Evolutionary conservation across 2,113 vertebrate species (phyloP).

Genomic region (Haliaeetus leucogaster): DNA sequence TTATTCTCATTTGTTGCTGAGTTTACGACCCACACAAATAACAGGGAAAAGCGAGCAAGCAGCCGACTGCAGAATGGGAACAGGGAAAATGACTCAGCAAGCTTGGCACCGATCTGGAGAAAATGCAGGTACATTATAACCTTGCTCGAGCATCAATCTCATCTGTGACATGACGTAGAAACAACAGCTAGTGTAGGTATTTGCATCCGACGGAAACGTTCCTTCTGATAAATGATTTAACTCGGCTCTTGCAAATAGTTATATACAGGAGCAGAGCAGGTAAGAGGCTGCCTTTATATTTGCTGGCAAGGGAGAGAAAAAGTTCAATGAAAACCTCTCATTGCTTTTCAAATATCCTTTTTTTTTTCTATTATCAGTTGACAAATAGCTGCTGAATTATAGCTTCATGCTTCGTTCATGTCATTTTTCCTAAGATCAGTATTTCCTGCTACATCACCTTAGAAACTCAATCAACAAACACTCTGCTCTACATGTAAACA

Average conservation of each 20-base stretch:
- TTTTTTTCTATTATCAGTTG: background rate
- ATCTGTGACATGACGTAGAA: background rate
- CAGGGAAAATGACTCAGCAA: constrained; percentile 66
- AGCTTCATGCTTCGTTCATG: constrained; percentile 24
- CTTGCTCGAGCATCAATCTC: constrained; percentile 1
- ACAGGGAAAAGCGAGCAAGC: constrained; percentile 17
- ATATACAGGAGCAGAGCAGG: background rate
- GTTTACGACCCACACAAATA: constrained; percentile 51
- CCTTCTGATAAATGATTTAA: background rate
- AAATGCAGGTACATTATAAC: constrained; percentile 52
- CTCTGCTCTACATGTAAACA: constrained; percentile 11
- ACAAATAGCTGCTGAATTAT: constrained; percentile 38
- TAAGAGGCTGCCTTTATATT: background rate
- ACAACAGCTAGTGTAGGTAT: background rate
- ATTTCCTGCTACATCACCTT: constrained; percentile 64
- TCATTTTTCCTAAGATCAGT: constrained; percentile 28
- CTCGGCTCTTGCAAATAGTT: background rate
- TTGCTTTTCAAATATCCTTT: background rate
- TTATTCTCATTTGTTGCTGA: constrained; percentile 48
- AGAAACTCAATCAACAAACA: constrained; percentile 64
- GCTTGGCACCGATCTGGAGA: constrained; percentile 40
- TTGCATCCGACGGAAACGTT: background rate
- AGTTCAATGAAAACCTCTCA: background rate
- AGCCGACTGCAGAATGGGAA: constrained; percentile 38
- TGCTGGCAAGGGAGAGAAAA: background rate